A percentile compares a stretch with the other conserved stretches of the same genome.
phyloP scores from a whole-genome alignment of 2,797 vertebrate genomes.

The Scyliorhinus canicula region DNA sequence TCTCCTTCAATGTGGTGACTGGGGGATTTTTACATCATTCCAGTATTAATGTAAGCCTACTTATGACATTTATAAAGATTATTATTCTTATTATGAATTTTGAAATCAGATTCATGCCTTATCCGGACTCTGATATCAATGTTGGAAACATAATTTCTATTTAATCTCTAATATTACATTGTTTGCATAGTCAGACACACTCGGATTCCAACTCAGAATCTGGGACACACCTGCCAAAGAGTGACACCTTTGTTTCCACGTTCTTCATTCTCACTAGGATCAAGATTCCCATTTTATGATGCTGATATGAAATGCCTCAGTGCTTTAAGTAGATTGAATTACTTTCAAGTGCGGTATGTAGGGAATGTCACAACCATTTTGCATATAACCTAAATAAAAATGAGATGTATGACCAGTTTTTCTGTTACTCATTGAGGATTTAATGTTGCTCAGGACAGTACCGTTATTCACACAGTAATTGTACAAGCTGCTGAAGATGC shows the following conservation, averaged over 20 bases:
- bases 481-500: background rate
- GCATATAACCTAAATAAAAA: background rate
- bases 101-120: background rate
- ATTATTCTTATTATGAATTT: too few species aligned
- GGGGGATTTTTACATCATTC: too few species aligned
- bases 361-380: background rate
- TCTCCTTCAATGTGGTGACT: too few species aligned
- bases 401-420: background rate
- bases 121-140: background rate
- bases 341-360: background rate
- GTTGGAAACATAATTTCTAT: background rate
- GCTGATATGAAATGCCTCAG: background rate
- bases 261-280: background rate
- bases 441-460: background rate
- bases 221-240: background rate
- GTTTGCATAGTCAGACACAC: background rate
- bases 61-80: too few species aligned
- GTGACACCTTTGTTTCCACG: background rate
- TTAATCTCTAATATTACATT: background rate
- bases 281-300: background rate
- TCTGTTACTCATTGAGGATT: background rate
- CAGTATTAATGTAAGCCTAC: too few species aligned
- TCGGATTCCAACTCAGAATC: background rate
- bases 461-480: background rate
- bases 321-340: background rate